phyloP scores from a whole-genome alignment of 2,888 invertebrate genomes.

The Heliconius erato region DNA sequence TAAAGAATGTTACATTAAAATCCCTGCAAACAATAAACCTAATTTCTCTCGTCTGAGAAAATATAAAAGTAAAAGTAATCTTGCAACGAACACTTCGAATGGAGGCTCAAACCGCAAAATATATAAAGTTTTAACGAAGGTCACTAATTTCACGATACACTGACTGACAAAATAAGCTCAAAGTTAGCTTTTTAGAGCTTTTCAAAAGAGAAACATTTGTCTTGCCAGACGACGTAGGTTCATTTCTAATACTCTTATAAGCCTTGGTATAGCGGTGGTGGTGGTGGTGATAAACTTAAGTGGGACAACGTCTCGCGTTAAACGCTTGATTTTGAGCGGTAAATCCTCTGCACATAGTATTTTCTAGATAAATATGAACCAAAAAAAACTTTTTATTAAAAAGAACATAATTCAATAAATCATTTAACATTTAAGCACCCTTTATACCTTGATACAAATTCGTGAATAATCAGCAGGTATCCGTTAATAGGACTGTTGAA shows the following conservation, averaged over 20 bases:
- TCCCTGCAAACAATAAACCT: background rate
- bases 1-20: background rate
- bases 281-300: too few species aligned
- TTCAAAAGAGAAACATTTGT: background rate
- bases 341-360: too few species aligned
- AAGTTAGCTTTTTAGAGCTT: conserved; percentile 17
- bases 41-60: background rate
- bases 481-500: conserved; percentile 34
- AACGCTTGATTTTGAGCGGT: too few species aligned
- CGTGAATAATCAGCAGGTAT: conserved; percentile 34
- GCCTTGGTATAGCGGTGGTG: too few species aligned
- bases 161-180: conserved; percentile 13
- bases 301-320: too few species aligned
- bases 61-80: conserved; percentile 5
- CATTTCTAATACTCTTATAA: too few species aligned
- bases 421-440: background rate
- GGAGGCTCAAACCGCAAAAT: conserved; percentile 31
- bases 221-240: background rate
- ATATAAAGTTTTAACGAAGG: conserved; percentile 42
- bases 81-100: background rate
- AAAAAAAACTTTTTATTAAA: too few species aligned
- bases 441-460: conserved; percentile 22
- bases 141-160: conserved; percentile 40
- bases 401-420: background rate
- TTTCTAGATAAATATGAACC: too few species aligned